Evolutionary conservation across 2,797 vertebrate species (phyloP).

Genomic region (Lutra lutra): DNA sequence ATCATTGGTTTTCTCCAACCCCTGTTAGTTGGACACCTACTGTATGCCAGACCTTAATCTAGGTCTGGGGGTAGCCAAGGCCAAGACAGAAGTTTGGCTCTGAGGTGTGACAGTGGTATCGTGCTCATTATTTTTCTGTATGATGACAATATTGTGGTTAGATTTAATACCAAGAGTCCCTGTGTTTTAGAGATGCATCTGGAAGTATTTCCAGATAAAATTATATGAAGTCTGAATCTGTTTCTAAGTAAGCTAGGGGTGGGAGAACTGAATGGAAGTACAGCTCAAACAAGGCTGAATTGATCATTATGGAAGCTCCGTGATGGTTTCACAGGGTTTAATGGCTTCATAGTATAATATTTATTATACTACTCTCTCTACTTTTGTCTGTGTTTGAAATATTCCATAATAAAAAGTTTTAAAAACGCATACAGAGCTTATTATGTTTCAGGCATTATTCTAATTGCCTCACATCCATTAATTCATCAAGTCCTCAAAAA

Average conservation of each 20-base stretch:
- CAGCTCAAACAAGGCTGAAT: not conserved
- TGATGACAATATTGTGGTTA: not conserved
- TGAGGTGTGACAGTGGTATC: not conserved
- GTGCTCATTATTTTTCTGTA: not conserved
- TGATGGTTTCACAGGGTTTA: not conserved
- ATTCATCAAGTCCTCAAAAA: not conserved
- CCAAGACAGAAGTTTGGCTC: not conserved
- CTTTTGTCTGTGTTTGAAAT: constrained; percentile 29
- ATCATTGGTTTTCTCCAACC: not conserved
- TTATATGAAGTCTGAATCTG: not conserved
- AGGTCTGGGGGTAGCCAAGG: not conserved
- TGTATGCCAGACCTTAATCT: not conserved
- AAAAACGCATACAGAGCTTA: not conserved
- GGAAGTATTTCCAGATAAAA: not conserved
- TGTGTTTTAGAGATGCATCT: not conserved
- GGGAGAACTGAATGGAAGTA: not conserved
- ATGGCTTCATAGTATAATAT: not conserved
- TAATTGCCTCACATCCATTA: not conserved
- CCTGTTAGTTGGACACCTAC: not conserved
- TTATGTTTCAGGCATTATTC: not conserved
- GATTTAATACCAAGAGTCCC: not conserved
- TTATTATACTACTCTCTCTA: not conserved
- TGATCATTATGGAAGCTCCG: not conserved
- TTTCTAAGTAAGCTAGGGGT: not conserved
- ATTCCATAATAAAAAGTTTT: not conserved